A percentile compares a stretch with the other conserved stretches of the same genome.
Evolutionary conservation across 1,140 invertebrate genomes (phyloP).

Genomic region (Apis florea): DNA sequence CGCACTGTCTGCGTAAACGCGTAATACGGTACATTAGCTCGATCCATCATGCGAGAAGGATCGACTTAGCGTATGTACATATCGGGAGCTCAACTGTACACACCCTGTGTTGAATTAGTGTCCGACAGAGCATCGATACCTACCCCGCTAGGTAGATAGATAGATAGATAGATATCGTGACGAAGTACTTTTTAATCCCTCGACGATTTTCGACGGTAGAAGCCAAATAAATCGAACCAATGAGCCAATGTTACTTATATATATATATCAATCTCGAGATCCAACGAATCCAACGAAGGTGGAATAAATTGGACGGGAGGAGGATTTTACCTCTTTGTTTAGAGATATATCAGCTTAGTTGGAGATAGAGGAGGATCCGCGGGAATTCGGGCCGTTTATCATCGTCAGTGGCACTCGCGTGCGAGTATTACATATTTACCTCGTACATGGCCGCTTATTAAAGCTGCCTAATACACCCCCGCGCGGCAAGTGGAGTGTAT

Average conservation of each 20-base stretch:
- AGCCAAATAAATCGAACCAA: no score
- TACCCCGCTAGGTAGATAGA: background rate
- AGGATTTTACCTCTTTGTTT: conserved; percentile 31
- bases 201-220: background rate
- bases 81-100: conserved; percentile 42
- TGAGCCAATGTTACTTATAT: no score
- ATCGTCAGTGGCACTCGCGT: conserved; percentile 54
- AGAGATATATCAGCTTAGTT: conserved; percentile 7
- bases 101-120: conserved; percentile 39
- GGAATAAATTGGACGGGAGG: background rate
- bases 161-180: conserved; percentile 12
- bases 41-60: conserved; percentile 70
- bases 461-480: conserved; percentile 75
- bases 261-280: no score
- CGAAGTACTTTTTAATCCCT: conserved; percentile 32
- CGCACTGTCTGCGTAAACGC: conserved; percentile 68
- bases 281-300: background rate
- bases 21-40: conserved; percentile 73
- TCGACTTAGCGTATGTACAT: conserved; percentile 62
- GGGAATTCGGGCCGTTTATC: conserved; percentile 56
- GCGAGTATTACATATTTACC: conserved; percentile 48
- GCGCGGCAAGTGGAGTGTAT: conserved; percentile 75
- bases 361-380: conserved; percentile 30
- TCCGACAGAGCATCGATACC: conserved; percentile 36
- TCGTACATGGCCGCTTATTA: conserved; percentile 64